Evolutionary conservation across 2,113 vertebrate species (phyloP).

Genomic region (Suricata suricatta): DNA sequence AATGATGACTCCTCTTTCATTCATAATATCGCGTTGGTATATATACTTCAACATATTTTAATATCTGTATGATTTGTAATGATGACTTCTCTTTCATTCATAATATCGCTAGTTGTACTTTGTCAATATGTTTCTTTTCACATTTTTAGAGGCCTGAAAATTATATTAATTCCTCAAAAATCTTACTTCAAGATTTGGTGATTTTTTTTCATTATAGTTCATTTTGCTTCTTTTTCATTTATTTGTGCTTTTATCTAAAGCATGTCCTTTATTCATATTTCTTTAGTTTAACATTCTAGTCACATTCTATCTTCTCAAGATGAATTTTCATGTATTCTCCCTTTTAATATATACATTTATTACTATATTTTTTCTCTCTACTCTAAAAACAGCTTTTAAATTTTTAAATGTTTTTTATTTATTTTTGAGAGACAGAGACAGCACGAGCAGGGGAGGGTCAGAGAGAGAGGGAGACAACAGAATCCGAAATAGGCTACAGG

Average conservation of each 20-base stretch:
- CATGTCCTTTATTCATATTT: neutral
- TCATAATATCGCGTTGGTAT: no score
- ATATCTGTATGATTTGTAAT: neutral
- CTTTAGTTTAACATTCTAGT: neutral
- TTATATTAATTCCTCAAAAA: neutral
- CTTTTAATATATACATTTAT: neutral
- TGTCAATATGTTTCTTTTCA: neutral
- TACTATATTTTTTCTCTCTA: neutral
- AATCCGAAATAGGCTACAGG: no score
- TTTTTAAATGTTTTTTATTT: no score
- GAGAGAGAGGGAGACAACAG: no score
- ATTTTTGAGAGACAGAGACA: no score
- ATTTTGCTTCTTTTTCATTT: neutral
- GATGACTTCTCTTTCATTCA: neutral
- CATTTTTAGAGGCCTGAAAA: neutral
- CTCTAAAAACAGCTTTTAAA: neutral
- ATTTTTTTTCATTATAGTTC: neutral
- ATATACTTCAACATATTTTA: neutral
- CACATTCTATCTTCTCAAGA: neutral
- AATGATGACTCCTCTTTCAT: neutral
- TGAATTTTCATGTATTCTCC: neutral
- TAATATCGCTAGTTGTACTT: neutral
- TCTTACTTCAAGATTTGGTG: neutral
- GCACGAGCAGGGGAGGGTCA: no score
- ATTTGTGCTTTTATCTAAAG: neutral